Evolutionary conservation across 2,888 invertebrate species (phyloP).

Genomic region (Pollenia angustigena): DNA sequence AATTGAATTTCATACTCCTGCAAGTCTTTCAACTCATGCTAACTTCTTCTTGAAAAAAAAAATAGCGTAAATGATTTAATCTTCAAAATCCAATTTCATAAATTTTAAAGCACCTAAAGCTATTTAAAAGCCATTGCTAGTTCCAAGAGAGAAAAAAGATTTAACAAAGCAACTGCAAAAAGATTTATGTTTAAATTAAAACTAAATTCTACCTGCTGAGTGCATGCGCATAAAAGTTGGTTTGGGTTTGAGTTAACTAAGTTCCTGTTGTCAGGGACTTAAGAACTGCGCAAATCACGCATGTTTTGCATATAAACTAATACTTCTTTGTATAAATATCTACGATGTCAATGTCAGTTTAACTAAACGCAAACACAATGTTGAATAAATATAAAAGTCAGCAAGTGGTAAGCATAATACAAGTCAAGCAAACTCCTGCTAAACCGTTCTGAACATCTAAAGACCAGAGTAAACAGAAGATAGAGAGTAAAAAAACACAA

Average conservation of each 20-base stretch:
- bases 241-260: conserved; percentile 20
- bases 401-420: conserved; percentile 61
- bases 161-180: conserved; percentile 3
- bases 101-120: conserved; percentile 48
- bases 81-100: conserved; percentile 48
- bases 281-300: conserved; percentile 18
- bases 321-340: conserved; percentile 36
- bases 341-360: conserved; percentile 73
- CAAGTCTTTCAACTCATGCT: conserved; percentile 7
- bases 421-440: conserved; percentile 42
- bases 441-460: not conserved
- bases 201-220: conserved; percentile 65
- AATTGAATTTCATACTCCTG: conserved; percentile 34
- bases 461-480: conserved; percentile 1
- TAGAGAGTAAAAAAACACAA: conserved; percentile 8
- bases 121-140: not conserved
- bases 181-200: conserved; percentile 69
- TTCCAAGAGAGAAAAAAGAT: conserved; percentile 3
- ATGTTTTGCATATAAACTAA: conserved; percentile 37
- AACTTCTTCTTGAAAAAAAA: conserved; percentile 1
- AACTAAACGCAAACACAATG: conserved; percentile 66
- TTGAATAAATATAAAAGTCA: conserved; percentile 62
- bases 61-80: conserved; percentile 42
- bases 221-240: conserved; percentile 67
- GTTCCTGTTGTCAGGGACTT: conserved; percentile 32